Percentiles rank a stretch among this genome's conserved stretches.
These are phyloP conservation scores for Xiphophorus birchmanni DNA, from an alignment of 2,797 vertebrate genomes.

Conservation along the genomic window DNA sequence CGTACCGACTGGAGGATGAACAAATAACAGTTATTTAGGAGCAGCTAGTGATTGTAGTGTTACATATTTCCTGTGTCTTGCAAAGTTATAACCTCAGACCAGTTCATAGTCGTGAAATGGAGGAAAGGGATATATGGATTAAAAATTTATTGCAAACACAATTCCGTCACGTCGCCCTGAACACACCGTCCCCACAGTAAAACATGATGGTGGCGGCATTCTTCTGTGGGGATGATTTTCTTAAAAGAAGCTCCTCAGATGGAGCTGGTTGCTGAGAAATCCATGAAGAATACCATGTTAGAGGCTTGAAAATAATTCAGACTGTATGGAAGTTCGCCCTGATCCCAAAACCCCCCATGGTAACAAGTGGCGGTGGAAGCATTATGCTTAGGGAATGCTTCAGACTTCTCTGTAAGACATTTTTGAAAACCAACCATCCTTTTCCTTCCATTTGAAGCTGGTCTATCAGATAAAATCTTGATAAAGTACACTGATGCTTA, in stretches of 20 bases:
- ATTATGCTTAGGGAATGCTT: not conserved
- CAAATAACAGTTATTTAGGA: not conserved
- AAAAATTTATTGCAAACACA: not conserved
- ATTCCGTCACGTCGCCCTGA: not conserved
- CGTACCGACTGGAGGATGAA: slow-evolving; percentile 80
- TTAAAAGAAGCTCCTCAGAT: not conserved
- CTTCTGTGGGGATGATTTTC: not conserved
- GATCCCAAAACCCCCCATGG: not conserved
- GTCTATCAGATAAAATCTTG: not conserved
- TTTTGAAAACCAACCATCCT: not conserved
- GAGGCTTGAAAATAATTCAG: not conserved
- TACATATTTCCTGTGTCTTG: not conserved
- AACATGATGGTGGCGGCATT: not conserved
- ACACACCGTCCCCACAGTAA: not conserved
- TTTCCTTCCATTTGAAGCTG: not conserved
- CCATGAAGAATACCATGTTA: not conserved
- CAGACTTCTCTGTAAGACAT: not conserved
- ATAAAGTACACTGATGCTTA: not conserved
- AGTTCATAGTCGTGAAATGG: not conserved
- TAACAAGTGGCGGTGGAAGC: not conserved
- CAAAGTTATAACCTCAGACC: not conserved
- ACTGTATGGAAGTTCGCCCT: not conserved
- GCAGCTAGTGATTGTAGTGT: not conserved
- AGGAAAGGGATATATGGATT: not conserved
- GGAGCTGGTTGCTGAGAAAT: not conserved